Percentiles rank a stretch among this genome's conserved stretches.
These are phyloP conservation scores for Cherax destructor DNA, from an alignment of 1,140 invertebrate species.

Conservation along the genomic window DNA sequence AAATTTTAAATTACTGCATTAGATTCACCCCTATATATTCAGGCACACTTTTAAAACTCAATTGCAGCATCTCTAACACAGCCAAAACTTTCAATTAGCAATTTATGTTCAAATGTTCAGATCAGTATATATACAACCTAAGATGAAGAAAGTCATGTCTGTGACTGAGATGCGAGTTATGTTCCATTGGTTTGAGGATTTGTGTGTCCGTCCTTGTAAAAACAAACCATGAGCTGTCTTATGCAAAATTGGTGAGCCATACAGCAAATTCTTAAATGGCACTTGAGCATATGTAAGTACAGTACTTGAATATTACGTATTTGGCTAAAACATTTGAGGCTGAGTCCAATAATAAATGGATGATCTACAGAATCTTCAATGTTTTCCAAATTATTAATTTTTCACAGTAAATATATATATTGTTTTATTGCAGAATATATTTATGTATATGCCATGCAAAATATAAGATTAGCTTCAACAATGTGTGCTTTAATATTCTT, in stretches of 20 bases:
- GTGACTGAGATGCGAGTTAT: not conserved
- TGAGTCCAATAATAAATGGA: too few species aligned
- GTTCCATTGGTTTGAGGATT: not conserved
- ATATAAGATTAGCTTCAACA: too few species aligned
- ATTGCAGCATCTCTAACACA: slow-evolving; percentile 5
- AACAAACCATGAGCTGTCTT: slow-evolving; percentile 24
- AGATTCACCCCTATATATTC: too few species aligned
- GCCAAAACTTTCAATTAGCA: slow-evolving; percentile 29
- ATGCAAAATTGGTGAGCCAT: slow-evolving; percentile 35
- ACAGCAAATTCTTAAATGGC: slow-evolving; percentile 45
- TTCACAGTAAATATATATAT: too few species aligned
- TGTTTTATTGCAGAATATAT: too few species aligned
- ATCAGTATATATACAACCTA: slow-evolving; percentile 46
- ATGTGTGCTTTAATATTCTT: too few species aligned
- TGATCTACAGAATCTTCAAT: too few species aligned
- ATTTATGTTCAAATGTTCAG: slow-evolving; percentile 26
- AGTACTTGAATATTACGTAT: too few species aligned
- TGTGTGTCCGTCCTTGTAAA: not conserved
- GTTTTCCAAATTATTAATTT: too few species aligned
- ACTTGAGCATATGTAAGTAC: slow-evolving; percentile 37
- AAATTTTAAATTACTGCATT: too few species aligned
- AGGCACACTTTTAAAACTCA: not conserved
- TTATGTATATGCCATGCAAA: too few species aligned
- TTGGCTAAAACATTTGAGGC: too few species aligned
- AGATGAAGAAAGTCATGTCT: slow-evolving; percentile 14